Evolutionary conservation across 2,113 vertebrate genomes (phyloP).

Genomic region (Ramphastos sulfuratus): DNA sequence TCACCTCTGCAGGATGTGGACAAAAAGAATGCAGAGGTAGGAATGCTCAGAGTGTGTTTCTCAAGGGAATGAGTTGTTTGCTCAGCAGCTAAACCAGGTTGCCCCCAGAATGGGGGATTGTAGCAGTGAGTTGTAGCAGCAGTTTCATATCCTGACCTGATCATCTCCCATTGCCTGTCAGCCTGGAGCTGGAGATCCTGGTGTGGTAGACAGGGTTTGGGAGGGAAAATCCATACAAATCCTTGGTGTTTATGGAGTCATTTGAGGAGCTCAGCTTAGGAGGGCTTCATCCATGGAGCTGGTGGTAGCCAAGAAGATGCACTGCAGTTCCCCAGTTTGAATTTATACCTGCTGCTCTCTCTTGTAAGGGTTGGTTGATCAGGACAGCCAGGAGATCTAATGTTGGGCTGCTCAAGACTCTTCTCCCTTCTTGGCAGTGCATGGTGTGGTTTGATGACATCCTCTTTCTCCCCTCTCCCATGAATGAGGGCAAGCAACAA

Average conservation of each 20-base stretch:
- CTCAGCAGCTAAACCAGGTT: neutral
- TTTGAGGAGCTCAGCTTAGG: neutral
- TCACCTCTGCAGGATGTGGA: neutral
- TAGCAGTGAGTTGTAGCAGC: neutral
- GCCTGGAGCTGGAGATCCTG: neutral
- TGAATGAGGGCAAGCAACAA: neutral
- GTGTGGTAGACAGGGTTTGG: neutral
- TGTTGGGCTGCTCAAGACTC: neutral
- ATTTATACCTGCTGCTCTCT: neutral
- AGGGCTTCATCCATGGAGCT: neutral
- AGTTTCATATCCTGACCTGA: accelerated
- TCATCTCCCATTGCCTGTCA: neutral
- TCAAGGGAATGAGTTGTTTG: neutral
- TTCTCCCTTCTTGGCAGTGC: neutral
- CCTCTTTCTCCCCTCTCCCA: neutral
- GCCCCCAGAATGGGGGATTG: neutral
- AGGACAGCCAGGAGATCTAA: neutral
- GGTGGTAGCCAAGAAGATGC: neutral
- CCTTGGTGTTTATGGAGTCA: neutral
- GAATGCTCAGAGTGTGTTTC: neutral
- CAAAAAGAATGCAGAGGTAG: neutral
- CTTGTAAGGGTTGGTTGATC: neutral
- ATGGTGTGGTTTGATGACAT: neutral
- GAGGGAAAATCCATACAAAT: neutral
- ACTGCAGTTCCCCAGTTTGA: neutral